Percentiles rank a stretch among this genome's conserved stretches.
Conservation (phyloP, 2,888 invertebrate genomes). For the Diadegma fenestrale region DNA sequence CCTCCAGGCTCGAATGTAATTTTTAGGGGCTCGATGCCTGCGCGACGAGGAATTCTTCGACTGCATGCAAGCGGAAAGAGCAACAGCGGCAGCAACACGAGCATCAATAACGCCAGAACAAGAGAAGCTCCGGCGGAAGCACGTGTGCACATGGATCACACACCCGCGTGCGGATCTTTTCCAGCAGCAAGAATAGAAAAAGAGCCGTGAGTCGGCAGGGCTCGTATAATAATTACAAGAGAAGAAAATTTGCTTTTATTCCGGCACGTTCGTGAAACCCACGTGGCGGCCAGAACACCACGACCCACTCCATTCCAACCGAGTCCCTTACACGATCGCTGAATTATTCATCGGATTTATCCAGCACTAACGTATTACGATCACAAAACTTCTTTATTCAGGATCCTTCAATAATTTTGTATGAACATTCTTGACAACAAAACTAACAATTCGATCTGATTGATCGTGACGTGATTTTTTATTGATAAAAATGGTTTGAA, state of each 20-base stretch:
- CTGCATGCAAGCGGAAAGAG: background rate
- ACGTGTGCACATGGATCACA: slow-evolving; percentile 47
- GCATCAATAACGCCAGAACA: background rate
- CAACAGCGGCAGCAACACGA: background rate
- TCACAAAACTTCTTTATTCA: too few relatives aligned
- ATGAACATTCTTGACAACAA: too few relatives aligned
- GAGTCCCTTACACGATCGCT: background rate
- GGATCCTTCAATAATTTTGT: too few relatives aligned
- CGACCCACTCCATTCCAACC: background rate
- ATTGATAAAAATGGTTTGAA: too few relatives aligned
- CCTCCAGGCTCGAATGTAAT: slow-evolving; percentile 13
- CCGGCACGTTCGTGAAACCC: slow-evolving; percentile 51
- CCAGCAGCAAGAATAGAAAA: slow-evolving; percentile 47
- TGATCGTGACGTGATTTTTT: too few relatives aligned
- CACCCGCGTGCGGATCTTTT: slow-evolving; percentile 8
- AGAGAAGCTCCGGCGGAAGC: slow-evolving; percentile 21
- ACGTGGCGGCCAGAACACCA: slow-evolving; percentile 54
- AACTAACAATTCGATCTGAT: too few relatives aligned
- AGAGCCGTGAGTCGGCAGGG: slow-evolving; percentile 9
- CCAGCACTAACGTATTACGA: too few relatives aligned
- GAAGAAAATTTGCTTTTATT: slow-evolving; percentile 54
- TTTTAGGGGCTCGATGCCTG: slow-evolving; percentile 5
- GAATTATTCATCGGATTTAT: slow-evolving; percentile 35
- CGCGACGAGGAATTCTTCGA: background rate
- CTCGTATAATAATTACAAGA: slow-evolving; percentile 1